phyloP scores from a whole-genome alignment of 92 coral and sea anemone genomes.

The Zoanthus gigantus region DNA sequence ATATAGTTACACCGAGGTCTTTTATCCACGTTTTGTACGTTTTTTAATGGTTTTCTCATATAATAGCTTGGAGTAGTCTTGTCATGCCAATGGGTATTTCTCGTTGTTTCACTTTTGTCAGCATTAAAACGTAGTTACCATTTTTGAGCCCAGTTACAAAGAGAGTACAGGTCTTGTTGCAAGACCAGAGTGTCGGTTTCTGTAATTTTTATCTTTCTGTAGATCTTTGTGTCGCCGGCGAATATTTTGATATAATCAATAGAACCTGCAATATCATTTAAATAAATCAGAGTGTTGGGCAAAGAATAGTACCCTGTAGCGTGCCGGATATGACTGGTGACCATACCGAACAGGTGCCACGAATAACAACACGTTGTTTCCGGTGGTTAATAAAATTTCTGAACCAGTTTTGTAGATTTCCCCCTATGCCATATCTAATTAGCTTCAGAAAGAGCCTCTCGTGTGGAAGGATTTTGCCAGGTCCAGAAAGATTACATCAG shows the following conservation, averaged over 20 bases:
- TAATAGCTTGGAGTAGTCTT: too few relatives aligned
- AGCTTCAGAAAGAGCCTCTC: background rate
- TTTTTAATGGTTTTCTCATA: background rate
- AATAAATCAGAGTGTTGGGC: background rate
- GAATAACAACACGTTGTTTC: background rate
- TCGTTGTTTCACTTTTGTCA: background rate
- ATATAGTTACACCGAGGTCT: too few relatives aligned
- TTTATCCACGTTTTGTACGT: background rate
- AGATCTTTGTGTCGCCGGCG: background rate
- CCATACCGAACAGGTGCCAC: background rate
- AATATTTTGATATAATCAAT: background rate
- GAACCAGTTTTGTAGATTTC: background rate
- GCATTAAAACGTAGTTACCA: too few relatives aligned
- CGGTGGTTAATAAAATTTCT: background rate
- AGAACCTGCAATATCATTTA: background rate
- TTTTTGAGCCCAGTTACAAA: background rate
- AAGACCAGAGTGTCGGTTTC: background rate
- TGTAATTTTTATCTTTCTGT: background rate
- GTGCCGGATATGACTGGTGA: conserved; percentile 16
- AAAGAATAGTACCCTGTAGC: conserved; percentile 1
- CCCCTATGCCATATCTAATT: background rate
- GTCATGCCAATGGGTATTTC: too few relatives aligned
- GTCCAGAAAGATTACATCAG: too few relatives aligned
- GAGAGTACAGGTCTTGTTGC: background rate
- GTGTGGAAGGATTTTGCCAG: background rate